phyloP scores from a whole-genome alignment of 1,140 invertebrate genomes.

The Metopolophium dirhodum region DNA sequence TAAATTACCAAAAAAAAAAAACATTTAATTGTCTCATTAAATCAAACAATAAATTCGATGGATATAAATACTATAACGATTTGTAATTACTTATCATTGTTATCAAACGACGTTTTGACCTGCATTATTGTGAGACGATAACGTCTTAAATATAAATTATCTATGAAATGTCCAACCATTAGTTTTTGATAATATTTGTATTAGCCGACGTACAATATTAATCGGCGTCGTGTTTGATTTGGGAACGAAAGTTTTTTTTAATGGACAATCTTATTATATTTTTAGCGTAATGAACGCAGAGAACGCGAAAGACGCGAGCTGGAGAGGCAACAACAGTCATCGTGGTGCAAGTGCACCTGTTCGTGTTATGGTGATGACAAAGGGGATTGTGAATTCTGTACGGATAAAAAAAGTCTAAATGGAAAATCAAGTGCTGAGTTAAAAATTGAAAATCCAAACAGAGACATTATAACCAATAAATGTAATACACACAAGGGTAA shows the following conservation, averaged over 20 bases:
- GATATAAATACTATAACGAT: not conserved
- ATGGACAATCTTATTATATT: not conserved
- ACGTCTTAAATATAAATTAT: not conserved
- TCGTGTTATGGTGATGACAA: constrained; percentile 45
- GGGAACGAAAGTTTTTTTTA: not conserved
- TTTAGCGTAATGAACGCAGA: constrained; percentile 80
- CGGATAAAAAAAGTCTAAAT: constrained; percentile 9
- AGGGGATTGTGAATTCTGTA: constrained; percentile 31
- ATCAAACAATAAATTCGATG: not conserved
- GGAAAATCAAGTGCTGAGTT: constrained; percentile 15
- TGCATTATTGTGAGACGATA: not conserved
- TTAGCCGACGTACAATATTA: not conserved
- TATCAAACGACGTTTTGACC: not conserved
- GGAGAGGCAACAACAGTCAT: constrained; percentile 67
- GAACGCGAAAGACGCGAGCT: constrained; percentile 85
- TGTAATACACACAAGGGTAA: constrained; percentile 60
- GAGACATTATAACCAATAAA: constrained; percentile 41
- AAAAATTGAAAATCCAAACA: constrained; percentile 41
- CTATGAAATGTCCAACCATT: not conserved
- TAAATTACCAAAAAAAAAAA: not conserved
- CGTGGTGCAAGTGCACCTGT: constrained; percentile 50
- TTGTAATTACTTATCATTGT: not conserved
- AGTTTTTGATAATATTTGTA: not conserved
- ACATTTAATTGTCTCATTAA: not conserved
- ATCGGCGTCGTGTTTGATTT: not conserved